Conservation (phyloP, 2,797 vertebrate genomes). For the Sandelia bainsii region DNA sequence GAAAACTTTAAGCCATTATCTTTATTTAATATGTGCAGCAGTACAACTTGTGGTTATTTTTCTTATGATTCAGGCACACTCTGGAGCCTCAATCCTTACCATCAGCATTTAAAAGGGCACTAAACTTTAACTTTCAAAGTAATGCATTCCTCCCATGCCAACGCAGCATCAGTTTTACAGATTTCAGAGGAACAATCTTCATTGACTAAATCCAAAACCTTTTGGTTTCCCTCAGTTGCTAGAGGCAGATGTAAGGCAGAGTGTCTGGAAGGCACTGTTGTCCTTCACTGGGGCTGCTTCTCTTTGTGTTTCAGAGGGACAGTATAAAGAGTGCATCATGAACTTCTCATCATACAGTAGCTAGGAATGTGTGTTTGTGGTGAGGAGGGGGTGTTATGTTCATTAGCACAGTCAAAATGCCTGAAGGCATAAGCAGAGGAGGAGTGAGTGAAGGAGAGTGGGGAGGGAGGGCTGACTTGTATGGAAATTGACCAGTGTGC, state of each 20-base stretch:
- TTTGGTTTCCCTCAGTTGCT: slow-evolving; percentile 36
- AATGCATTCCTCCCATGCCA: slow-evolving; percentile 20
- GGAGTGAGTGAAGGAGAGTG: slow-evolving; percentile 67
- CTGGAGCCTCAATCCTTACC: slow-evolving; percentile 28
- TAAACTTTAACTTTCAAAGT: slow-evolving; percentile 42
- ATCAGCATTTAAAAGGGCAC: slow-evolving; percentile 35
- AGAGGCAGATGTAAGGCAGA: slow-evolving; percentile 44
- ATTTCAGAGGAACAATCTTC: slow-evolving; percentile 45
- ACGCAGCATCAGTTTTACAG: slow-evolving; percentile 30
- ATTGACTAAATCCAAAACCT: slow-evolving; percentile 40
- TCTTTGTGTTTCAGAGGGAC: slow-evolving; percentile 71
- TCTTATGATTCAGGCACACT: slow-evolving; percentile 16
- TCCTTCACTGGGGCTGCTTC: slow-evolving; percentile 62
- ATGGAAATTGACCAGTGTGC: slow-evolving; percentile 90
- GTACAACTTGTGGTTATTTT: slow-evolving; percentile 32
- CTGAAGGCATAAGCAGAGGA: slow-evolving; percentile 80
- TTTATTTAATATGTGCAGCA: slow-evolving; percentile 39
- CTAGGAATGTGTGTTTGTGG: slow-evolving; percentile 65
- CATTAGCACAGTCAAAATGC: slow-evolving; percentile 87
- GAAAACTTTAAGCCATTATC: slow-evolving; percentile 44
- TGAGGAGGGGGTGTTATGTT: slow-evolving; percentile 79
- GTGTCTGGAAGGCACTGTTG: slow-evolving; percentile 57
- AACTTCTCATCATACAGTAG: slow-evolving; percentile 81
- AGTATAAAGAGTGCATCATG: slow-evolving; percentile 57
- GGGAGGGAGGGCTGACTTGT: slow-evolving; percentile 70